Evolutionary conservation across 2,888 invertebrate species (phyloP), one percentile per base, ranked within the genome.

Genomic region (Poecilobothrus nobilitatus): DNA sequence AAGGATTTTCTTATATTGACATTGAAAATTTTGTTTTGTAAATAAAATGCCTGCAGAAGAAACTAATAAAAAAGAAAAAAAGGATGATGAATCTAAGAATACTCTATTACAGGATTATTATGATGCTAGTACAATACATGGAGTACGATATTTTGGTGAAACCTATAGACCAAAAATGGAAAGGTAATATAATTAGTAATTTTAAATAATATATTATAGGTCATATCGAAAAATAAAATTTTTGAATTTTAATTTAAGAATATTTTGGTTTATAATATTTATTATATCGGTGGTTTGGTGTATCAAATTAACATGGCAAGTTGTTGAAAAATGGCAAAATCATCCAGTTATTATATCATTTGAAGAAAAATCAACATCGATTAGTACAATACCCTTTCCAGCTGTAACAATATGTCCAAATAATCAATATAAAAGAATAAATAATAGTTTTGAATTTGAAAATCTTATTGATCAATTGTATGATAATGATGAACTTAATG

Each of bases 61-160:
- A 2, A 5, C 3, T 4, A 27, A 18, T 18, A 12, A 12, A 53
- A 53, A 9, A 18, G 37, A 44, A 15, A 63, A 66, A 61, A 64
- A 22, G 61, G 33, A 61, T 12, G 18, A 18, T 53, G 64, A 68
- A 20, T 62, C 66, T 63, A 63, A 63, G 37, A 65, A 62, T 63
- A 66, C 67, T 21, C 20, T 69, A 33, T 69, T 69, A 21, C 3
- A 37, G 4, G 65, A 69, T 21, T 69, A 69, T 63, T 69, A 67
- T 44, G 67, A 65, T 7, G 22, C 20, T 2, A 84, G 85, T 6
- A 85, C 84, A 74, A 81, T 86, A 1, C 86, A 86, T 73, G 86
- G 86, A 1, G 77, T 86, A 2, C 84, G 83, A 72, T 86, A 86
- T 71, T 81, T 86, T 53, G 85, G 84, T 4, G 85, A 85, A 72